Conservation (phyloP, 2,888 invertebrate genomes). For the Drosophila mimetica region DNA sequence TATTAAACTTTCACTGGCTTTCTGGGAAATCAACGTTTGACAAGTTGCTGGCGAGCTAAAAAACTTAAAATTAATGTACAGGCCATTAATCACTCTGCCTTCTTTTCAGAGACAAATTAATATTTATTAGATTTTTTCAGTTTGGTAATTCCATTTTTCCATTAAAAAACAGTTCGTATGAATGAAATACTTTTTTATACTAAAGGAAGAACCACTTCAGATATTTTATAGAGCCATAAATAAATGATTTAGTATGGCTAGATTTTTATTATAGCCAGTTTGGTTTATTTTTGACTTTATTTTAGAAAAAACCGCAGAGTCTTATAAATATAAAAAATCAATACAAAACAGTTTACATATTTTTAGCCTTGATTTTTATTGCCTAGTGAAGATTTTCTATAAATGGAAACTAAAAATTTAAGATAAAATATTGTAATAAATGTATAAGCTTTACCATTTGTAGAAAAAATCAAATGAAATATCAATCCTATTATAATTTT, state of each 20-base stretch:
- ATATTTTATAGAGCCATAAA: background rate
- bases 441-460: no score
- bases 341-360: background rate
- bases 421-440: background rate
- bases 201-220: background rate
- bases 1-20: background rate
- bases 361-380: background rate
- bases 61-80: constrained; percentile 12
- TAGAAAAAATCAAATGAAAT: no score
- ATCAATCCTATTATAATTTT: no score
- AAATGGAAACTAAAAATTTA: background rate
- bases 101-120: constrained; percentile 17
- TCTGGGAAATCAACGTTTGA: background rate
- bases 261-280: background rate
- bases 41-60: constrained; percentile 5
- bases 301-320: background rate
- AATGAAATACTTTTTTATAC: background rate
- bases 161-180: background rate
- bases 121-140: constrained; percentile 9
- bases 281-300: background rate
- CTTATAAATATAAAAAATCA: background rate
- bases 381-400: background rate
- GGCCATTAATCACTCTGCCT: constrained; percentile 20
- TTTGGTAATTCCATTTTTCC: background rate
- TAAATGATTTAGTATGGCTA: background rate